Evolutionary conservation across 2,113 vertebrate genomes (phyloP).

Genomic region (Hyperoodon ampullatus): DNA sequence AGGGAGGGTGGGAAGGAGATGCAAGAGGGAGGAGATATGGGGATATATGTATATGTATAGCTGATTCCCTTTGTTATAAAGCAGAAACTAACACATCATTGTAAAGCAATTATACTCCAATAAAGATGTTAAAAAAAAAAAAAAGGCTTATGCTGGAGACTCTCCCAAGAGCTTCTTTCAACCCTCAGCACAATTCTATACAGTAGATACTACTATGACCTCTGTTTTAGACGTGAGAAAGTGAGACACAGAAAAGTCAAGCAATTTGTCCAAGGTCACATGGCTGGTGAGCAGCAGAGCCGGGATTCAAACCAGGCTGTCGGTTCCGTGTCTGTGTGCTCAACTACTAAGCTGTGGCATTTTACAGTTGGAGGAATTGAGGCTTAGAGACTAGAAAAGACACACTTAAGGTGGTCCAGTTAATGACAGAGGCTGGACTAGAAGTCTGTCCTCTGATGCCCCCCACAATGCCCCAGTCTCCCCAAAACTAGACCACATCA

Average conservation of each 20-base stretch:
- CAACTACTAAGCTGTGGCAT: not conserved
- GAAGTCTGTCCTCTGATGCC: not conserved
- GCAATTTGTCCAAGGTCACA: not conserved
- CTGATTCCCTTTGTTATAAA: no score
- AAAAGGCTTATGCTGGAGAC: no score
- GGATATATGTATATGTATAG: no score
- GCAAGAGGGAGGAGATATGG: no score
- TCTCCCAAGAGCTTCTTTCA: not conserved
- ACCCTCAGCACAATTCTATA: not conserved
- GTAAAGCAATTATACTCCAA: no score
- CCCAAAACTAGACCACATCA: not conserved
- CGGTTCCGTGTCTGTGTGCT: not conserved
- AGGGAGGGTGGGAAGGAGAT: no score
- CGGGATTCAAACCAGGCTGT: not conserved
- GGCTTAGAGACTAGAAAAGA: not conserved
- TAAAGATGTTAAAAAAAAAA: no score
- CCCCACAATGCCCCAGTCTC: not conserved
- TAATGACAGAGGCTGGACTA: not conserved
- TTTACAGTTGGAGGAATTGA: not conserved
- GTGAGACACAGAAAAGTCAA: not conserved
- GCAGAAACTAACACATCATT: no score
- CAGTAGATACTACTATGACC: not conserved
- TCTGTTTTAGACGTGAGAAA: not conserved
- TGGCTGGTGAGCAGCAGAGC: not conserved
- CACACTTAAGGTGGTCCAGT: not conserved